Conservation (phyloP, 2,113 vertebrate species). For the Acanthisitta chloris region DNA sequence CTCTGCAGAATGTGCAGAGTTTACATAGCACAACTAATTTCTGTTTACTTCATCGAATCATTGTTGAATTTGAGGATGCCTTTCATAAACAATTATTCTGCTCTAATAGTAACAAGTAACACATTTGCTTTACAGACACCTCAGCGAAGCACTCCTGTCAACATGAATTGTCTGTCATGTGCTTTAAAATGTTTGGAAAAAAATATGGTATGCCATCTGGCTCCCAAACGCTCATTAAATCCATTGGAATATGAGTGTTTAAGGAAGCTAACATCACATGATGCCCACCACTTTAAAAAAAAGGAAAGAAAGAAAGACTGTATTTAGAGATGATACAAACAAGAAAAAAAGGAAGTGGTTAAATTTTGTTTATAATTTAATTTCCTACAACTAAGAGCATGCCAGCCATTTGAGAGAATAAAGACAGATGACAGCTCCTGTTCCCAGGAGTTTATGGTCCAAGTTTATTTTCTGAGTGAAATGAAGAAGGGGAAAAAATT, state of each 20-base stretch:
- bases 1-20: neutral
- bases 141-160: neutral
- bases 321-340: neutral
- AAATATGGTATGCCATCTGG: conserved; percentile 30
- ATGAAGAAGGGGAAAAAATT: neutral
- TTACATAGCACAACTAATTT: conserved; percentile 22
- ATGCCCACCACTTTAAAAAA: neutral
- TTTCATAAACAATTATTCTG: conserved; percentile 59
- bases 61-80: conserved; percentile 7
- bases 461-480: neutral
- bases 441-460: neutral
- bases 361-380: neutral
- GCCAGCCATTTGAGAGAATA: neutral
- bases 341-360: neutral
- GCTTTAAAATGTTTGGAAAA: conserved; percentile 16
- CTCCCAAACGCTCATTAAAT: conserved; percentile 5
- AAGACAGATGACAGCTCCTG: neutral
- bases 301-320: too few species aligned
- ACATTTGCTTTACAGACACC: conserved; percentile 52
- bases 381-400: neutral
- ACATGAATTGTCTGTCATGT: conserved; percentile 7
- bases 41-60: conserved; percentile 19
- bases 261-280: neutral
- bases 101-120: conserved; percentile 53
- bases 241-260: neutral